phyloP scores from a whole-genome alignment of 2,797 vertebrate genomes.

The Pangasius sanitwongsei region DNA sequence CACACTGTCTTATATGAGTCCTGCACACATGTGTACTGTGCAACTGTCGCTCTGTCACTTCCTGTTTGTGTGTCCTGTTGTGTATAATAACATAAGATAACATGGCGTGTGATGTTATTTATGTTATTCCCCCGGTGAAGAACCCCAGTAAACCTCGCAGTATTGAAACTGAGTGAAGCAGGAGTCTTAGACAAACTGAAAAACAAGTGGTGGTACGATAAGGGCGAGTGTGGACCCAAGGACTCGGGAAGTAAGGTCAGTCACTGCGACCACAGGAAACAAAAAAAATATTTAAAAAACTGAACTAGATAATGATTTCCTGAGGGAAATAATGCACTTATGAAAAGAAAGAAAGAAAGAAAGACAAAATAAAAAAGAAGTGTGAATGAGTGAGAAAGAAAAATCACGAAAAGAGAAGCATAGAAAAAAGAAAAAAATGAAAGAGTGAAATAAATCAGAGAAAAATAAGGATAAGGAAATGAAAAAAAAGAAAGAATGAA shows the following conservation, averaged over 20 bases:
- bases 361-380: neutral
- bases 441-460: neutral
- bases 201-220: slow-evolving; percentile 99
- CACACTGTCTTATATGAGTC: slow-evolving; percentile 53
- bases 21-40: slow-evolving; percentile 85
- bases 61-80: slow-evolving; percentile 75
- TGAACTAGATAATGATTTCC: neutral
- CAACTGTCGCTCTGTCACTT: slow-evolving; percentile 94
- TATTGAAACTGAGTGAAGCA: slow-evolving; percentile 99
- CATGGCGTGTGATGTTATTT: slow-evolving; percentile 99
- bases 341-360: neutral
- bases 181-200: slow-evolving; percentile 99
- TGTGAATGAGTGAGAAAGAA: neutral
- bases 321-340: neutral
- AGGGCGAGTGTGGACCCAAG: slow-evolving; percentile 99
- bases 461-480: neutral
- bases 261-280: slow-evolving; percentile 70
- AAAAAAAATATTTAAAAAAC: neutral
- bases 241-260: slow-evolving; percentile 99
- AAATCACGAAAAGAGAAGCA: neutral
- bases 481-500: neutral
- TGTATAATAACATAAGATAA: slow-evolving; percentile 99
- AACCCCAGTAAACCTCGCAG: slow-evolving; percentile 99
- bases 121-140: slow-evolving; percentile 99
- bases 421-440: neutral